A percentile compares a stretch with the other conserved stretches of the same genome.
These are phyloP conservation scores for Drosophila lutescens DNA, from an alignment of 2,888 invertebrate species.

Conservation along the genomic window DNA sequence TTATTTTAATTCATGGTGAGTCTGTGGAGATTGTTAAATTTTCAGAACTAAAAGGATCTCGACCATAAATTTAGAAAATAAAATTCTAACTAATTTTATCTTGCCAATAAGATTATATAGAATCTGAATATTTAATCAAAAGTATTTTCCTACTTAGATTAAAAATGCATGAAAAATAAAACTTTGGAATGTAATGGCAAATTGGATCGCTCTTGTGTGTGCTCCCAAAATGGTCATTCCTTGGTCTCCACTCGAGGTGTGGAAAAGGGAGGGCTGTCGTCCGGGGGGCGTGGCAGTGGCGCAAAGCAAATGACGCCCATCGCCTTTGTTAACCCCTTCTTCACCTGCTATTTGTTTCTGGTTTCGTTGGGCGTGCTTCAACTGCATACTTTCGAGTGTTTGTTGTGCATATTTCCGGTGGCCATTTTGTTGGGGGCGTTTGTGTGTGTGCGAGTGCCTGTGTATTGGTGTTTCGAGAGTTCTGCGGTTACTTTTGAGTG, in stretches of 20 bases:
- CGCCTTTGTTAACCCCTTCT: conserved; percentile 30
- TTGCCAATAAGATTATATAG: too few species aligned
- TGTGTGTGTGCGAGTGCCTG: conserved; percentile 45
- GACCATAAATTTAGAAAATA: too few species aligned
- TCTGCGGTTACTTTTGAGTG: conserved; percentile 52
- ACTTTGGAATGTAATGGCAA: conserved; percentile 12
- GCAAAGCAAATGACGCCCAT: conserved; percentile 37
- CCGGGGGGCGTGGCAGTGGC: conserved; percentile 39
- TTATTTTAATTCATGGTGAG: neutral
- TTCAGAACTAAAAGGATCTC: neutral
- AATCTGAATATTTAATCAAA: neutral
- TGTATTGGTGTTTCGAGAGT: conserved; percentile 36
- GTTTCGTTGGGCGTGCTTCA: conserved; percentile 19
- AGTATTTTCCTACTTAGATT: too few species aligned
- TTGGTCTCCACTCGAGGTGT: conserved; percentile 21
- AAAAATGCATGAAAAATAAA: too few species aligned
- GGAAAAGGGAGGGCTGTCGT: neutral
- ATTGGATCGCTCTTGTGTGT: conserved; percentile 21
- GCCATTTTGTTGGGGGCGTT: conserved; percentile 46
- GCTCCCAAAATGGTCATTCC: conserved; percentile 39
- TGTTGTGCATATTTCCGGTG: conserved; percentile 72
- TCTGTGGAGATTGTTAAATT: neutral
- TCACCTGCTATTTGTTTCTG: conserved; percentile 26
- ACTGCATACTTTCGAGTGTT: conserved; percentile 50
- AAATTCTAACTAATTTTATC: too few species aligned